A percentile compares a stretch with the other conserved stretches of the same genome.
phyloP scores from a whole-genome alignment of 2,113 vertebrate genomes.

The Synchiropus splendidus region DNA sequence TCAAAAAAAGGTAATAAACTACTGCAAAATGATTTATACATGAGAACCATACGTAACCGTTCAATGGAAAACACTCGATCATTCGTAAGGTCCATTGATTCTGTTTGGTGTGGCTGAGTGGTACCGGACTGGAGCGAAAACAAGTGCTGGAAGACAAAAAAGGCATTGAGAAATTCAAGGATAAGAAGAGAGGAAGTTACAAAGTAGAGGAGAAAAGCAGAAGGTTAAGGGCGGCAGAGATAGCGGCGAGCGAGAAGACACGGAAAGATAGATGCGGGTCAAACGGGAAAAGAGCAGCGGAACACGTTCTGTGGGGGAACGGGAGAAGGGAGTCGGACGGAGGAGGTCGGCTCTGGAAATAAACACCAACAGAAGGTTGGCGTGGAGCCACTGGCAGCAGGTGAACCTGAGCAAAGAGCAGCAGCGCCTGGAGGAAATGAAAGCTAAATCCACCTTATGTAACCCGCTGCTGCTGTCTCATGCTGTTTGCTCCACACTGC shows the following conservation, averaged over 20 bases:
- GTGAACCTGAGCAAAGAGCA: conserved; percentile 3
- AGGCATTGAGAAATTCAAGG: not conserved
- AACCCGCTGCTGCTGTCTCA: not conserved
- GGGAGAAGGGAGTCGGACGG: not conserved
- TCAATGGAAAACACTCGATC: too few relatives aligned
- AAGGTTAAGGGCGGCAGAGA: not conserved
- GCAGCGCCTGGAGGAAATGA: conserved; percentile 2
- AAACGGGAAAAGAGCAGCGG: not conserved
- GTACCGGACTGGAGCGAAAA: too few relatives aligned
- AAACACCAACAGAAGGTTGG: conserved; percentile 4
- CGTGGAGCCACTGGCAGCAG: conserved; percentile 5
- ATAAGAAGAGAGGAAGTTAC: not conserved
- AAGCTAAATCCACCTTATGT: not conserved
- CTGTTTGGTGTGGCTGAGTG: too few relatives aligned
- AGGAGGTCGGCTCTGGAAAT: conserved; percentile 2
- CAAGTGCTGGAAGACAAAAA: not conserved
- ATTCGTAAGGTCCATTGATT: too few relatives aligned
- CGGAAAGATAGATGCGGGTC: not conserved
- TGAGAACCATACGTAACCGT: too few relatives aligned
- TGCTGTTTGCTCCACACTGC: not conserved
- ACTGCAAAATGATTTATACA: too few relatives aligned
- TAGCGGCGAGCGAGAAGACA: not conserved
- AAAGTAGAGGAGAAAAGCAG: not conserved
- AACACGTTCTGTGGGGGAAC: not conserved
- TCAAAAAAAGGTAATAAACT: too few relatives aligned